Evolutionary conservation across 2,888 invertebrate genomes (phyloP).

Genomic region (Scrobipalpa costella): DNA sequence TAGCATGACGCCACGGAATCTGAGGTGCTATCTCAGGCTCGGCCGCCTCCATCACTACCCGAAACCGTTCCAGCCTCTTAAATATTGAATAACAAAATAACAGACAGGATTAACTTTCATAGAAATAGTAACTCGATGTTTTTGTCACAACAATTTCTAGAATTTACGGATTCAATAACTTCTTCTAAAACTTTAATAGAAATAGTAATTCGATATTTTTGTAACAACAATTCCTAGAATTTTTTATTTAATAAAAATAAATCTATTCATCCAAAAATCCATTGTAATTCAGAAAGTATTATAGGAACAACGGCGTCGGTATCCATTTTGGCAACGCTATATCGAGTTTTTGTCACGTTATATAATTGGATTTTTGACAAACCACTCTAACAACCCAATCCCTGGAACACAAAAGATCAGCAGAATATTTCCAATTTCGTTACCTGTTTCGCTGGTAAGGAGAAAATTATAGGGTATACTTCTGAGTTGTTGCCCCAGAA

Average conservation of each 20-base stretch:
- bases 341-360: background rate
- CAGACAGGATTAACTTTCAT: background rate
- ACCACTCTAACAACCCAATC: background rate
- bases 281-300: background rate
- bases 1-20: slow-evolving; percentile 59
- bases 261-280: background rate
- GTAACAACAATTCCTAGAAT: background rate
- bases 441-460: slow-evolving; percentile 57
- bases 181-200: background rate
- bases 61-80: slow-evolving; percentile 55
- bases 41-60: slow-evolving; percentile 47
- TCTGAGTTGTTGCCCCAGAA: slow-evolving; percentile 64
- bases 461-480: slow-evolving; percentile 57
- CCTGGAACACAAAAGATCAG: slow-evolving; percentile 10
- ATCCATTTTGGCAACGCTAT: background rate
- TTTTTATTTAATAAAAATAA: no score
- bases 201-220: background rate
- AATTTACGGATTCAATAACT: no score
- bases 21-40: slow-evolving; percentile 40
- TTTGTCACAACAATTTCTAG: background rate
- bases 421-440: slow-evolving; percentile 24
- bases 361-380: slow-evolving; percentile 1
- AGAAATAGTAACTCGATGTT: background rate
- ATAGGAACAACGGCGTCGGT: background rate
- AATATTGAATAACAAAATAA: slow-evolving; percentile 18